Percentiles rank a stretch among this genome's conserved stretches.
Conservation (phyloP, 1,140 invertebrate genomes). For the Drosophila nigromelanica region DNA sequence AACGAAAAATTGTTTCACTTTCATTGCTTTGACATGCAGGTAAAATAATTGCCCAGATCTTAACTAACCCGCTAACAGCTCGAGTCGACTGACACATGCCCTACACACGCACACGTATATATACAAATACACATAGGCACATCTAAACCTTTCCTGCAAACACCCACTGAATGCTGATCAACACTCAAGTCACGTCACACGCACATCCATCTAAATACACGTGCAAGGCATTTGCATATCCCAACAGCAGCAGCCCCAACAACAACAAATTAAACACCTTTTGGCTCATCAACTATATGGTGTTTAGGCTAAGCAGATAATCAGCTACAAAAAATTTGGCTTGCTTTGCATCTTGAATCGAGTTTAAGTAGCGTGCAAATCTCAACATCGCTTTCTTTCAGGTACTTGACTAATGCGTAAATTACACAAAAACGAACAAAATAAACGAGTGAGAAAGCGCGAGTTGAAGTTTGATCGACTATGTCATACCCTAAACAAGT, state of each 20-base stretch:
- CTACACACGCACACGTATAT: slow-evolving; percentile 21
- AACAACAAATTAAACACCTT: slow-evolving; percentile 40
- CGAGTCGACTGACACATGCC: slow-evolving; percentile 40
- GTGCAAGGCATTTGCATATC: slow-evolving; percentile 67
- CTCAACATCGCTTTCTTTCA: slow-evolving; percentile 71
- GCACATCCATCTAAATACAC: slow-evolving; percentile 49
- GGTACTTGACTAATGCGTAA: slow-evolving; percentile 77
- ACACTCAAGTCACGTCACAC: slow-evolving; percentile 31
- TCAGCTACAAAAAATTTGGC: slow-evolving; percentile 49
- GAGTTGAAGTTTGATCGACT: not conserved
- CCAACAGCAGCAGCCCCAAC: slow-evolving; percentile 24
- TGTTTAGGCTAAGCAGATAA: slow-evolving; percentile 46
- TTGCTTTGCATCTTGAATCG: slow-evolving; percentile 68
- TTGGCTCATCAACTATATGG: slow-evolving; percentile 38
- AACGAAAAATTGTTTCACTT: slow-evolving; percentile 58
- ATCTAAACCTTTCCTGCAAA: slow-evolving; percentile 1
- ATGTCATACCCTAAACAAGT: not conserved
- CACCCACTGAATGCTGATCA: slow-evolving; percentile 3
- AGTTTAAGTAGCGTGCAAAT: slow-evolving; percentile 66
- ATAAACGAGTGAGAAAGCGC: slow-evolving; percentile 8
- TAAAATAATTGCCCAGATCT: slow-evolving; percentile 31
- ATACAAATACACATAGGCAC: not conserved
- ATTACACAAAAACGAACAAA: slow-evolving; percentile 55
- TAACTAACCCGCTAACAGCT: slow-evolving; percentile 2
- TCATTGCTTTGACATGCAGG: slow-evolving; percentile 41